phyloP scores from a whole-genome alignment of 2,113 vertebrate genomes.

The Nothobranchius furzeri region DNA sequence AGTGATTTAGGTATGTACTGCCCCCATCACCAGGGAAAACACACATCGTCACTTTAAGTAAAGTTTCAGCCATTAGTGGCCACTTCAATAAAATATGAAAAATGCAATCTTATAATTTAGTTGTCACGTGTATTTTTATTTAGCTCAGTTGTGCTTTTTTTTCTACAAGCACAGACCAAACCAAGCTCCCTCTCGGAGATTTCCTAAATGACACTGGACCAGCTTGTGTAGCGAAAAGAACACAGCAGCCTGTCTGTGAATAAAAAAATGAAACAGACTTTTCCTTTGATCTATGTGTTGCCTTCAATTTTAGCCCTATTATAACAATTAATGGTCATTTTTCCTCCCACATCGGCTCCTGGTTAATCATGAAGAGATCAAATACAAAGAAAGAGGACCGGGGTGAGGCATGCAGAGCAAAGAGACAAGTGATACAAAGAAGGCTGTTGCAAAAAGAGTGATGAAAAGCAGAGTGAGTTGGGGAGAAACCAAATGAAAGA shows the following conservation, averaged over 20 bases:
- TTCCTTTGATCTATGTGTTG: slow-evolving; percentile 40
- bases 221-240: slow-evolving; percentile 31
- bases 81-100: background rate
- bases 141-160: slow-evolving; percentile 8
- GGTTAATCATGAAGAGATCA: slow-evolving; percentile 48
- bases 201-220: slow-evolving; percentile 6
- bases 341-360: slow-evolving; percentile 18
- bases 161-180: slow-evolving; percentile 6
- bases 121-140: background rate
- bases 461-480: slow-evolving; percentile 21
- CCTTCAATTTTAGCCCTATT: slow-evolving; percentile 33
- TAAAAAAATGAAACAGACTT: slow-evolving; percentile 29
- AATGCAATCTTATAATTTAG: background rate
- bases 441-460: slow-evolving; percentile 6
- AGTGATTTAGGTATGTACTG: too few relatives aligned
- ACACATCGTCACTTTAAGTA: background rate
- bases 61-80: too few relatives aligned
- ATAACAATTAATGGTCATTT: slow-evolving; percentile 50
- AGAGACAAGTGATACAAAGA: slow-evolving; percentile 7
- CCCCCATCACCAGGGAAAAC: too few relatives aligned
- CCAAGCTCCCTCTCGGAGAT: background rate
- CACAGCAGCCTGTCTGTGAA: slow-evolving; percentile 36
- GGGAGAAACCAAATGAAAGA: slow-evolving; percentile 25
- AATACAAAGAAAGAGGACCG: slow-evolving; percentile 21
- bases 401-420: background rate